Evolutionary conservation across 1,140 invertebrate genomes (phyloP), one percentile per base, ranked within the genome.

Genomic region (Eubasilissa regina): DNA sequence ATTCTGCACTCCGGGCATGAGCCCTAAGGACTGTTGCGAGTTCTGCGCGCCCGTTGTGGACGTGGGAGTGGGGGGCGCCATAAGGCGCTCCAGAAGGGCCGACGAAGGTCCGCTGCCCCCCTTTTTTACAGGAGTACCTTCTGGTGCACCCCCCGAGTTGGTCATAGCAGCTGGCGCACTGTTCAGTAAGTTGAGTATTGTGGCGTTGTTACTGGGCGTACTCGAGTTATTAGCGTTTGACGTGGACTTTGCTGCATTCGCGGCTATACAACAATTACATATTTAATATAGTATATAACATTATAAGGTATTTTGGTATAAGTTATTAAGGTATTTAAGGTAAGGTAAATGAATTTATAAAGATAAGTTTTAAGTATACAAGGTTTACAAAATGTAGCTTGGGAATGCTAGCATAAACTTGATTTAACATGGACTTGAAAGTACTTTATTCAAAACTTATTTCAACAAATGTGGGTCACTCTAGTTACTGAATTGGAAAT

Each of bases 1-100:
- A 87, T 95, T 95, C 87, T 96, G 94, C 17, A 95, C 86, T 62
- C 94, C 94, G 66, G 94, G 92, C 70, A 95, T 91, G 3, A 92
- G 90, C 85, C 93, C 92, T 4, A 91, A 90, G 10, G 91, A 35
- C 25, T 35, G 93, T 60, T 96, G 89, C 92, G 94, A 68, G 94
- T 91, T 70, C 64, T 96, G 89, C 84, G 93, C 51, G 25, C n/a
- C 53, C 11, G 82, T 60, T 12, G 25, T 35, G 25, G 85, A 82
- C 74, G 90, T 84, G 53, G 86, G 81, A n/a, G 87, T 85, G 17
- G 82, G 80, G 45, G 80, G 81, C 0, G 83, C 81, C 81, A 89
- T 89, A 6, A 89, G 84, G 21, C 88, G 81, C 81, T 89, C 88
- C 56, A 89, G 76, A 55, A 89, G 70, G 43, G 87, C 88, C 35